Evolutionary conservation across 2,888 invertebrate genomes (phyloP).

Genomic region (Zygaena filipendulae): DNA sequence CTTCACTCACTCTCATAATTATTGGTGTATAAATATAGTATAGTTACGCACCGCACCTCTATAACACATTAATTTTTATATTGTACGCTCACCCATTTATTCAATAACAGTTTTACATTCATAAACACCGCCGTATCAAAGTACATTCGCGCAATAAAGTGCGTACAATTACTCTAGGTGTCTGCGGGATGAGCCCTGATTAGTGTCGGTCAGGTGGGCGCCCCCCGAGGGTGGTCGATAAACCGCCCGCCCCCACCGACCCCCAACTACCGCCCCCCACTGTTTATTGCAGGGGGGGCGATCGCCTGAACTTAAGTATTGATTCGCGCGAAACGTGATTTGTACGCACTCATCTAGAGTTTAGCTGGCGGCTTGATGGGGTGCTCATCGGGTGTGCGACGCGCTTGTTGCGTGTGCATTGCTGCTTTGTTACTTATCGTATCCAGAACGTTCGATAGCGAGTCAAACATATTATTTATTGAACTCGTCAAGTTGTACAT

Average conservation of each 20-base stretch:
- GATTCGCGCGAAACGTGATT: conserved; percentile 70
- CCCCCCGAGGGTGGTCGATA: conserved; percentile 37
- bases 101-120: too few species aligned
- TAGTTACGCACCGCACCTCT: too few species aligned
- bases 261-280: conserved; percentile 46
- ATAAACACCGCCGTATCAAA: too few species aligned
- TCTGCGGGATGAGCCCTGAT: conserved; percentile 66
- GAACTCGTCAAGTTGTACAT: neutral
- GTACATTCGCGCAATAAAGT: conserved; percentile 26
- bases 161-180: conserved; percentile 62
- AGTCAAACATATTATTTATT: too few species aligned
- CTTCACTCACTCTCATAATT: too few species aligned
- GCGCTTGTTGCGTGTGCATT: conserved; percentile 21
- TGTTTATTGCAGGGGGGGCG: conserved; percentile 64
- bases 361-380: conserved; percentile 43
- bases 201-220: conserved; percentile 66
- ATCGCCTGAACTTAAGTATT: conserved; percentile 69
- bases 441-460: too few species aligned
- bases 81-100: too few species aligned
- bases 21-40: too few species aligned
- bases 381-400: conserved; percentile 28
- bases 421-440: too few species aligned
- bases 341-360: conserved; percentile 67
- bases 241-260: conserved; percentile 32
- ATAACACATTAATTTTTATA: too few species aligned